Base-by-base conservation (phyloP, 2,113 vertebrate species). In the Sula dactylatra region DNA sequence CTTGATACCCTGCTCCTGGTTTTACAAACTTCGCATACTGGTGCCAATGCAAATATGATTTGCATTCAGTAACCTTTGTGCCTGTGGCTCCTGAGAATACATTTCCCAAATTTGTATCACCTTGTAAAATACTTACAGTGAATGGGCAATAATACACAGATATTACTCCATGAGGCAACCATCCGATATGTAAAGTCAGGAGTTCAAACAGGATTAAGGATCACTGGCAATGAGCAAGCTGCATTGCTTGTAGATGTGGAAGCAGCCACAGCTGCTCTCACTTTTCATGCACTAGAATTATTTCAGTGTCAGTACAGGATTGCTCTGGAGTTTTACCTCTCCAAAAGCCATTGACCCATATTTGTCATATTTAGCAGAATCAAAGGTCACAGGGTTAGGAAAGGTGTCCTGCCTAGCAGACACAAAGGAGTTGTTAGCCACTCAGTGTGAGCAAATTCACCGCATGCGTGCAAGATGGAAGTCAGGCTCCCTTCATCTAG, bases 131-230 rank as follows among this genome's bases (percentile, higher is more conserved):
- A 31, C 94, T 95, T 45, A 88, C 66, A 94, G 84, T 95, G 91
- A 96, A 96, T 86, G 91, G 79, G 86, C 82, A 93, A 47, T 29
- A 73, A 96, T 31, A 80, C 62, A 52, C 87, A 90, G 94, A 47
- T 95, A 94, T 97, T 96, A 95, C 95, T 88, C 70, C 89, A 96
- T 71, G 59, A 74, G 93, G 84, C 89, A 97, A 90, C 84, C 55
- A 97, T 93, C n/a, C 1, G 5, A 80, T 73, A 94, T 49, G 85
- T 96, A 78, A 89, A 97, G 95, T 96, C 94, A 96, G 89, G 91
- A 94, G 89, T 96, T 94, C 95, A 94, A 81, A 97, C 91, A 90
- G 94, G 97, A 97, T 97, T 97, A 97, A 95, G 90, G 82, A 70
- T 91, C 84, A 77, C 84, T 96, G 95, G 93, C 94, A 95, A 42